Evolutionary conservation across 92 coral and sea anemone genomes (phyloP).

Genomic region (Isaurus tuberculatus): DNA sequence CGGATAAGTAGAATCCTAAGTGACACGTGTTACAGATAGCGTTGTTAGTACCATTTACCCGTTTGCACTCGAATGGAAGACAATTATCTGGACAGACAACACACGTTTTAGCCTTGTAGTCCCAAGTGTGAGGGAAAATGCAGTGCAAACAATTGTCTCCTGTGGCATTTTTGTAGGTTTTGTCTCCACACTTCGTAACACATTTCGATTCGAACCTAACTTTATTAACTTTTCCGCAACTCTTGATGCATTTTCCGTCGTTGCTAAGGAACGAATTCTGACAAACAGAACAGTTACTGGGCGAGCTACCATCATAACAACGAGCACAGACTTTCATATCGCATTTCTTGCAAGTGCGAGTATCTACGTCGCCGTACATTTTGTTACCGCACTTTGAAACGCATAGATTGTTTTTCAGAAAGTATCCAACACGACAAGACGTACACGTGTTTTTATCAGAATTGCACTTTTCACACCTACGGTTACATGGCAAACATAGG

Average conservation of each 20-base stretch:
- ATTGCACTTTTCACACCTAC: conserved; percentile 64
- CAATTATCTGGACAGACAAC: conserved; percentile 27
- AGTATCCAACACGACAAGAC: conserved; percentile 65
- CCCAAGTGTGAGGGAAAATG: not conserved
- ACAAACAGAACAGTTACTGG: conserved; percentile 71
- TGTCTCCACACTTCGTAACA: conserved; percentile 67
- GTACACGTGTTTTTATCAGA: conserved; percentile 59
- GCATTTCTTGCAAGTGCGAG: conserved; percentile 67
- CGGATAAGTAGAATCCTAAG: conserved; percentile 61
- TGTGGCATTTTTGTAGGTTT: conserved; percentile 41
- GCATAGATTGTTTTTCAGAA: conserved; percentile 62
- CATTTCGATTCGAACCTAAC: conserved; percentile 44
- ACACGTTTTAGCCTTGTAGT: not conserved
- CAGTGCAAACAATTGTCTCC: conserved; percentile 71
- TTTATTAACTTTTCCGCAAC: conserved; percentile 60
- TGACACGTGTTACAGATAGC: conserved; percentile 35
- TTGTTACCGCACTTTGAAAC: conserved; percentile 64
- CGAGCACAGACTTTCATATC: conserved; percentile 60
- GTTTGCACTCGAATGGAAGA: not conserved
- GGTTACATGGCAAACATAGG: conserved; percentile 61
- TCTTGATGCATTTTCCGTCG: conserved; percentile 69
- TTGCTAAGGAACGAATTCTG: conserved; percentile 67
- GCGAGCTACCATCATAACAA: conserved; percentile 66
- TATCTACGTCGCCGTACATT: conserved; percentile 63
- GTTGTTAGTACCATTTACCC: conserved; percentile 10